Base-by-base conservation (phyloP, 2,113 vertebrate species). In the Brachirus orientalis region DNA sequence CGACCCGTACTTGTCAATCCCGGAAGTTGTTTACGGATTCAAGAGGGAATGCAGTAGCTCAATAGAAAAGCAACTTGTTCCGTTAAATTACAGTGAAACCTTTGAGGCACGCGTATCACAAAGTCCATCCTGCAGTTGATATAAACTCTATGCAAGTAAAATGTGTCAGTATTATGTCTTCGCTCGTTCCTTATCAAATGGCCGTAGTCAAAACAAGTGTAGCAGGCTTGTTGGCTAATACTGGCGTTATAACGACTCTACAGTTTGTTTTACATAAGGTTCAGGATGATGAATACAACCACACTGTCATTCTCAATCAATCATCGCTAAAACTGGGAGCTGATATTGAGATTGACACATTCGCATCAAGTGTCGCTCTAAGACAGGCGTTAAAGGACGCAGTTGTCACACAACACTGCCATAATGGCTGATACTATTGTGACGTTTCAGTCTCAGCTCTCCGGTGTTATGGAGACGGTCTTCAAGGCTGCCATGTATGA, bases 401-500 rank as follows among this genome's bases (percentile, higher is more conserved):
- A 7, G 2, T 9, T 50, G 0, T 36, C 2, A 10, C 37, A 45
- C 9, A n/a, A 4, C 1, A 0, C 3, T 22, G 19, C 1, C 16
- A 72, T 1, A 6, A 93, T 94, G 92, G 85, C 92, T 0, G 92
- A 91, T 47, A 59, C 86, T 3, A 81, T 93, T 35, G 68, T 84
- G 0, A 86, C 92, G 4, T 94, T 94, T 71, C 92, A 93, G 86
- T 87, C 91, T 14, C 93, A 94, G 40, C 91, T 94, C 9, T 93
- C 93, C 6, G 91, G 92, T 8, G 92, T 94, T 0, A 93, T 94
- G 93, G 92, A 93, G 38, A 93, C 93, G 0, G 92, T 94, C 0
- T 94, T 94, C 64, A 93, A 94, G 52, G 93, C 93, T 20, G 93
- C 93, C n/a, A 93, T 94, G 82, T 94, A 89, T 52, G 93, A 94